Percentiles rank a stretch among this genome's conserved stretches.
These are phyloP conservation scores for Lethenteron reissneri DNA, from an alignment of 2,113 vertebrate species.

Conservation along the genomic window DNA sequence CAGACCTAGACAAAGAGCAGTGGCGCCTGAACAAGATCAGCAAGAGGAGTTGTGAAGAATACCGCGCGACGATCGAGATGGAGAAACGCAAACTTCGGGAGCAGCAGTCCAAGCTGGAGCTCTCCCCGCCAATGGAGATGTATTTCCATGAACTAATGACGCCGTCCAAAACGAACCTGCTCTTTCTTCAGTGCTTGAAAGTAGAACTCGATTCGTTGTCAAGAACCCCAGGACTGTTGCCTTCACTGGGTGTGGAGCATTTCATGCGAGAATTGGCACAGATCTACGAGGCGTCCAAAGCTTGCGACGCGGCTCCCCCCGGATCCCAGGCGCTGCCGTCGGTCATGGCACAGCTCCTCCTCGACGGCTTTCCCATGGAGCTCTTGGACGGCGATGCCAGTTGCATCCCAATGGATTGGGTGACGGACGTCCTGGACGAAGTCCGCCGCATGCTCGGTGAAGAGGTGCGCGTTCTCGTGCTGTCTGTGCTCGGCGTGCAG, in stretches of 20 bases:
- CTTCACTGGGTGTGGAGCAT: constrained; percentile 15
- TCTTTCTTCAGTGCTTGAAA: constrained; percentile 1
- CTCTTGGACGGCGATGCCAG: constrained; percentile 35
- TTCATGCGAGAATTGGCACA: constrained; percentile 43
- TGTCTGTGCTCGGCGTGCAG: constrained; percentile 34
- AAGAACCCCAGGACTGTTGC: neutral
- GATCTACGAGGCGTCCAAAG: constrained; percentile 30
- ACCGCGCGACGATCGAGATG: neutral
- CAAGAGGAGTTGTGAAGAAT: neutral
- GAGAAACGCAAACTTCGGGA: neutral
- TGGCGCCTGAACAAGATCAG: neutral
- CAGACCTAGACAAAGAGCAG: neutral
- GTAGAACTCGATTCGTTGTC: neutral
- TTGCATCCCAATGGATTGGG: constrained; percentile 34
- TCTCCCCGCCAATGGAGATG: neutral
- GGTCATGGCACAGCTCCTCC: constrained; percentile 23
- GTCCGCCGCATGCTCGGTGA: constrained; percentile 17
- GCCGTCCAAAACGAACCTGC: neutral
- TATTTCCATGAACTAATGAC: neutral
- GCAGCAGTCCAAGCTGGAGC: neutral
- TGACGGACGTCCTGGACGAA: constrained; percentile 27
- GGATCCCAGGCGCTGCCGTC: constrained; percentile 11
- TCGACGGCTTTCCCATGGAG: constrained; percentile 34
- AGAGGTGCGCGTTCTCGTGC: constrained; percentile 21
- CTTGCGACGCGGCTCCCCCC: constrained; percentile 11